A percentile compares a stretch with the other conserved stretches of the same genome.
Evolutionary conservation across 1,140 invertebrate species (phyloP).

Genomic region (Magallana gigas): DNA sequence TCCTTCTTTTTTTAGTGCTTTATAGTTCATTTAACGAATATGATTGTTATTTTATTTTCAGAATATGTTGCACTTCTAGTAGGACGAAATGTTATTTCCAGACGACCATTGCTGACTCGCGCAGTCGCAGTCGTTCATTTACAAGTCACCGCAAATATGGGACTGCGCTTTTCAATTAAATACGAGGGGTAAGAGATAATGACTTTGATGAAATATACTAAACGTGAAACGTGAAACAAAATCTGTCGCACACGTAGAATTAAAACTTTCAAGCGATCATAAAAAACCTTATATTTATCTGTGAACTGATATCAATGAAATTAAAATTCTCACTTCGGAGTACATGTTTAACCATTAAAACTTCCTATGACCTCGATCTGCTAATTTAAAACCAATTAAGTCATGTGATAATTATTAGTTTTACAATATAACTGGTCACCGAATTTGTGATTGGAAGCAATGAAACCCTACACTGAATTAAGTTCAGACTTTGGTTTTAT

Average conservation of each 20-base stretch:
- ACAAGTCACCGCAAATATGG: slow-evolving; percentile 8
- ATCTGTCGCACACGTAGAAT: slow-evolving; percentile 19
- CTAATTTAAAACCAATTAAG: slow-evolving; percentile 23
- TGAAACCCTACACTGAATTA: slow-evolving; percentile 2
- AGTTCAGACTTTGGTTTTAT: background rate
- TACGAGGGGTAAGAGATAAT: slow-evolving; percentile 25
- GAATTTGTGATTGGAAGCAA: slow-evolving; percentile 15
- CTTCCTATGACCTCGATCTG: background rate
- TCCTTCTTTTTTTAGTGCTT: too few relatives aligned
- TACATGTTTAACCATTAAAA: slow-evolving; percentile 6
- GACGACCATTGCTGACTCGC: slow-evolving; percentile 8
- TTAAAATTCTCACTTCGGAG: background rate
- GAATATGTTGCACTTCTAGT: slow-evolving; percentile 46
- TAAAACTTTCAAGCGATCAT: slow-evolving; percentile 4
- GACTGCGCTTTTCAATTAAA: slow-evolving; percentile 38
- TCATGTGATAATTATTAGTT: background rate
- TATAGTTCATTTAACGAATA: background rate
- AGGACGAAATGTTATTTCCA: slow-evolving; percentile 28
- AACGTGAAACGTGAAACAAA: background rate
- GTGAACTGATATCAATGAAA: slow-evolving; percentile 21
- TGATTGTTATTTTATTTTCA: background rate
- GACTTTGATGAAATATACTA: background rate
- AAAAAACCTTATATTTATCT: slow-evolving; percentile 8
- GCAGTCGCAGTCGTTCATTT: slow-evolving; percentile 44
- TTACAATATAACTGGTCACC: slow-evolving; percentile 22